These are phyloP conservation scores for Trichonephila clavipes DNA, from an alignment of 1,140 invertebrate species.

Conservation along the genomic window DNA sequence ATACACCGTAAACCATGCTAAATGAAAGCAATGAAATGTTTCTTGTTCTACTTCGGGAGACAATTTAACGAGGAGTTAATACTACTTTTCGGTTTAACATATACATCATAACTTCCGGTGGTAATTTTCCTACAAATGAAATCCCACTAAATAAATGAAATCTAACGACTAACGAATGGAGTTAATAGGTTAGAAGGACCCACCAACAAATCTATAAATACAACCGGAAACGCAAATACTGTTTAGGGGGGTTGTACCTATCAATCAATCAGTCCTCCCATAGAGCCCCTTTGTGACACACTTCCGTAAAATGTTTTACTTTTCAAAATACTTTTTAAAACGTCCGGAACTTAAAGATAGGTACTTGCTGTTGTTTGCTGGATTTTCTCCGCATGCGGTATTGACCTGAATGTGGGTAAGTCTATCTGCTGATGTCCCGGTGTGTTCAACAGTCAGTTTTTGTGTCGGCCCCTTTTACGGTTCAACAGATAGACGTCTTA, in stretches of 20 bases:
- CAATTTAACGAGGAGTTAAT: neutral
- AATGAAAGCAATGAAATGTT: neutral
- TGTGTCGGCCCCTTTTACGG: slow-evolving; percentile 3
- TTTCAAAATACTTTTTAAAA: neutral
- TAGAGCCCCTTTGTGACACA: neutral
- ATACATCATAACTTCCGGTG: neutral
- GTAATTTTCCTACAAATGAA: neutral
- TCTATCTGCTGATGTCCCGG: neutral
- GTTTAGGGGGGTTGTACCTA: neutral
- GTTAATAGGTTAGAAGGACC: slow-evolving; percentile 14
- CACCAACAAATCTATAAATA: slow-evolving; percentile 30
- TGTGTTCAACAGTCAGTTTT: neutral
- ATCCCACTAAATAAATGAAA: neutral
- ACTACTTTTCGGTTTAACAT: neutral
- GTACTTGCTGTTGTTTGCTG: neutral
- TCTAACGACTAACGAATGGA: neutral
- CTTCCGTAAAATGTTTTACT: slow-evolving; percentile 34
- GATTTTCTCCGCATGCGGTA: neutral
- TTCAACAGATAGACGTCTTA: neutral
- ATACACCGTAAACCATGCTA: neutral
- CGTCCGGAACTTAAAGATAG: neutral
- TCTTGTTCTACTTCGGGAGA: neutral
- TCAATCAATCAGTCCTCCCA: neutral
- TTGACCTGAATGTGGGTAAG: neutral
- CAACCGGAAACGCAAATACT: neutral